Conservation (phyloP, 2,888 invertebrate genomes). For the Dicranocentrus wangi region DNA sequence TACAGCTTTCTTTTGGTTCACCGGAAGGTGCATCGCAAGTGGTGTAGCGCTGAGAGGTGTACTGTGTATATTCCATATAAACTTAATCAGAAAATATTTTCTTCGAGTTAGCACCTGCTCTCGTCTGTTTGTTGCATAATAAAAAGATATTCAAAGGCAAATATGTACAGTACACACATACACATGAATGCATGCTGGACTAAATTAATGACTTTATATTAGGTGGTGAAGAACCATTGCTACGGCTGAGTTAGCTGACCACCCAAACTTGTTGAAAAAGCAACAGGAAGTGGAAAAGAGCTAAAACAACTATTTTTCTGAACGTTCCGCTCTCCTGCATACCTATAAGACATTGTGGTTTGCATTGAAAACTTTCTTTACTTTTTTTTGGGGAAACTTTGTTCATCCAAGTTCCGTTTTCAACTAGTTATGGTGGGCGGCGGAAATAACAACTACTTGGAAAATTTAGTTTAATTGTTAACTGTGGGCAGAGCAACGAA, state of each 20-base stretch:
- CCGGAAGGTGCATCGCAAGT: conserved; percentile 34
- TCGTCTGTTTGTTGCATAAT: not conserved
- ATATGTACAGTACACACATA: too few species aligned
- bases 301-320: not conserved
- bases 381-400: too few species aligned
- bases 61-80: not conserved
- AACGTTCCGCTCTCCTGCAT: not conserved
- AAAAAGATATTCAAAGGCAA: not conserved
- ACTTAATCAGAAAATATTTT: conserved; percentile 10
- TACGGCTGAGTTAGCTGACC: conserved; percentile 43
- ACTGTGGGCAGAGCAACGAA: too few species aligned
- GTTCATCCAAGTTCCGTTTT: too few species aligned
- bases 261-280: conserved; percentile 30
- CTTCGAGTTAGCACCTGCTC: conserved; percentile 39
- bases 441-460: too few species aligned
- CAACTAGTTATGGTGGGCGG: too few species aligned
- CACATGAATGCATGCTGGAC: not conserved
- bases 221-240: conserved; percentile 35
- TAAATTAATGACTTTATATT: conserved; percentile 28
- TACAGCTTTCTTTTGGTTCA: conserved; percentile 11
- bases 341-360: too few species aligned
- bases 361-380: too few species aligned
- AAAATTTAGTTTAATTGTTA: too few species aligned
- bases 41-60: not conserved
- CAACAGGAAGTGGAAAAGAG: conserved; percentile 21